phyloP scores from a whole-genome alignment of 1,140 invertebrate species.

The Zaprionus ornatus region DNA sequence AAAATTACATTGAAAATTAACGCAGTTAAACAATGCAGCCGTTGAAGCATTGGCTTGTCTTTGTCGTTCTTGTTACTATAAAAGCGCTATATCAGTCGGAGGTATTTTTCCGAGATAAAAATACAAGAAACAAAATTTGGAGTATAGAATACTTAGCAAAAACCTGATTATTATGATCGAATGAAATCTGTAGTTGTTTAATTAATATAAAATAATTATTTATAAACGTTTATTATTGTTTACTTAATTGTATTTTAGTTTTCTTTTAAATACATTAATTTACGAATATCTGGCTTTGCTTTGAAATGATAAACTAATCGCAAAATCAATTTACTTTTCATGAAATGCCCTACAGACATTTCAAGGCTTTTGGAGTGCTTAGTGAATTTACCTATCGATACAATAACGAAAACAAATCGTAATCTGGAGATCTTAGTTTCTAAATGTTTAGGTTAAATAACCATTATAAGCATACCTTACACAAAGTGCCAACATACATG shows the following conservation, averaged over 20 bases:
- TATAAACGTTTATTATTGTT: conserved; percentile 61
- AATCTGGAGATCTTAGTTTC: too few species aligned
- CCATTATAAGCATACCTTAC: too few species aligned
- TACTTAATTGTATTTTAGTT: conserved; percentile 40
- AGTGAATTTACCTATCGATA: too few species aligned
- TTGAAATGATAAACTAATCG: conserved; percentile 1
- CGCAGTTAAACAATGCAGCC: conserved; percentile 66
- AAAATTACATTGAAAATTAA: conserved; percentile 12
- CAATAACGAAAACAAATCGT: too few species aligned
- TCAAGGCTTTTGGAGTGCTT: too few species aligned
- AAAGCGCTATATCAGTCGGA: conserved; percentile 4
- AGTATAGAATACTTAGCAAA: conserved; percentile 31
- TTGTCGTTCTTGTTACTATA: conserved; percentile 65
- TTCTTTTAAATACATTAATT: not conserved
- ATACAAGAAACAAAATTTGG: conserved; percentile 16
- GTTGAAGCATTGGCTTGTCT: conserved; percentile 65
- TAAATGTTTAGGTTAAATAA: too few species aligned
- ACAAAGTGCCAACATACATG: too few species aligned
- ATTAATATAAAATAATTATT: conserved; percentile 69
- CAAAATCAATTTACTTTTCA: conserved; percentile 4
- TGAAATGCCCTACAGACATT: conserved; percentile 11
- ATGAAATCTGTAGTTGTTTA: conserved; percentile 73
- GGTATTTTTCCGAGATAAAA: conserved; percentile 1
- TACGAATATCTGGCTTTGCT: conserved; percentile 16
- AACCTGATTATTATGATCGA: conserved; percentile 57